phyloP scores from a whole-genome alignment of 2,113 vertebrate species.

The Campylorhamphus procurvoides region DNA sequence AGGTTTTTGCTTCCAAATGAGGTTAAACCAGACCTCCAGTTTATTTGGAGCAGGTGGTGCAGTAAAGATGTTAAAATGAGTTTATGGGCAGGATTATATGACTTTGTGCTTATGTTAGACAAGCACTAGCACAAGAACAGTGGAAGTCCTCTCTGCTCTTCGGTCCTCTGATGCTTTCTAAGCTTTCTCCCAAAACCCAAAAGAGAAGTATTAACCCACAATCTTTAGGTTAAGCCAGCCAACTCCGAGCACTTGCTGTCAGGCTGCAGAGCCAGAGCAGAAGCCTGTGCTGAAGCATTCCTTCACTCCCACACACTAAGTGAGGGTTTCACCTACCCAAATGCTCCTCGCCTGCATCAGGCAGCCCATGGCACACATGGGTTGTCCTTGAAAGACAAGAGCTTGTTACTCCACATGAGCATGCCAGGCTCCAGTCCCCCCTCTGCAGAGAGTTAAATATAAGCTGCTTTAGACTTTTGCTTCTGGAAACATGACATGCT shows the following conservation, averaged over 20 bases:
- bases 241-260: background rate
- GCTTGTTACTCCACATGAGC: background rate
- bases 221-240: background rate
- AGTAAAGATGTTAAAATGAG: background rate
- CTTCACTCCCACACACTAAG: background rate
- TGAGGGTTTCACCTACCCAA: background rate
- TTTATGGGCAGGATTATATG: background rate
- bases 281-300: background rate
- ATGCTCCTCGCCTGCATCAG: rapidly evolving
- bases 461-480: background rate
- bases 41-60: background rate
- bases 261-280: background rate
- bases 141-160: background rate
- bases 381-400: background rate
- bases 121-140: background rate
- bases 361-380: background rate
- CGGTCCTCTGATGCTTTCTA: background rate
- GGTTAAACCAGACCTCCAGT: background rate
- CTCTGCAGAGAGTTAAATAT: background rate
- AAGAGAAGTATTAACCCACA: background rate
- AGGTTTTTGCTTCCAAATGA: background rate
- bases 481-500: background rate
- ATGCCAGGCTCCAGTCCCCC: background rate
- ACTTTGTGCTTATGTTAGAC: background rate
- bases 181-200: background rate